Conservation (phyloP, 2,888 invertebrate genomes). For the Amiota communis region DNA sequence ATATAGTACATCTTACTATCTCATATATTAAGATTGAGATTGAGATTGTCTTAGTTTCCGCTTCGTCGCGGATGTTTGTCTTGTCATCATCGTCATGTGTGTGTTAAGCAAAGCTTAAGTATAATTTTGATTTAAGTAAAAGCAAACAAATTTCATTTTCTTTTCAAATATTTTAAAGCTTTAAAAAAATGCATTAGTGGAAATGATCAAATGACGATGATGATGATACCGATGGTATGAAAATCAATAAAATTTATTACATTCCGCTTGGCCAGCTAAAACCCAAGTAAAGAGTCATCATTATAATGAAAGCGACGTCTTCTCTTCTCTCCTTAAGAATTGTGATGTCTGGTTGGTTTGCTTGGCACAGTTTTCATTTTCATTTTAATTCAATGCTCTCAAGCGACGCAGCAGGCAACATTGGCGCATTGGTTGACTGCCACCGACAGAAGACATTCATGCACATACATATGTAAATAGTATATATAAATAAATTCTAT, state of each 20-base stretch:
- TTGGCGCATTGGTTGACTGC: background rate
- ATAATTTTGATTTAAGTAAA: background rate
- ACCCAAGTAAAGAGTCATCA: too few species aligned
- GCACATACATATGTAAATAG: background rate
- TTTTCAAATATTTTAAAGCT: constrained; percentile 7
- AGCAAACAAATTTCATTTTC: background rate
- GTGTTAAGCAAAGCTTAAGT: constrained; percentile 1
- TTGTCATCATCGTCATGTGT: background rate
- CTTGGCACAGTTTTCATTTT: constrained; percentile 57
- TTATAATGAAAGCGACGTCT: constrained; percentile 22
- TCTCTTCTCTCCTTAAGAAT: constrained; percentile 1
- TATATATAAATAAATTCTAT: background rate
- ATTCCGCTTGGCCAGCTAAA: constrained; percentile 41
- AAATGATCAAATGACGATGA: background rate
- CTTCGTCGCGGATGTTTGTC: background rate
- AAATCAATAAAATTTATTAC: constrained; percentile 56
- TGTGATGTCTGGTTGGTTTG: constrained; percentile 1
- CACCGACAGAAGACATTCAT: background rate
- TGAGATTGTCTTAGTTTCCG: too few species aligned
- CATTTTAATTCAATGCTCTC: constrained; percentile 37
- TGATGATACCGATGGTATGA: constrained; percentile 27
- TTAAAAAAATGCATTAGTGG: constrained; percentile 26
- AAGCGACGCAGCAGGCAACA: constrained; percentile 8
- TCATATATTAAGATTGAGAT: too few species aligned
- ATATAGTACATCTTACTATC: too few species aligned